phyloP scores from a whole-genome alignment of 2,113 vertebrate genomes.

The Athene noctua region DNA sequence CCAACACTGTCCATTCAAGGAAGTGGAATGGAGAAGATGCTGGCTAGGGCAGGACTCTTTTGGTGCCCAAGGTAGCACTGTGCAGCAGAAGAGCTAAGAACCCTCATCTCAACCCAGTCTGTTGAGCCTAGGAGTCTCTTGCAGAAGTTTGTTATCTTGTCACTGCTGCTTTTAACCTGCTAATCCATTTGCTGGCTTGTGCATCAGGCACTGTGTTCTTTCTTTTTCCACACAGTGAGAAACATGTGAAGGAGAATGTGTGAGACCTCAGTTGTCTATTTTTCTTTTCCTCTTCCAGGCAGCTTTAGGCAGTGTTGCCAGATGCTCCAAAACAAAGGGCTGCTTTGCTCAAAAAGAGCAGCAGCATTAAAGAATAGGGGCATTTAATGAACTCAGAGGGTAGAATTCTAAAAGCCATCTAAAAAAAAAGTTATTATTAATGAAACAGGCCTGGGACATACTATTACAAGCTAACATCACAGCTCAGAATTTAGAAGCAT shows the following conservation, averaged over 20 bases:
- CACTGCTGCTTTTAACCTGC: not conserved
- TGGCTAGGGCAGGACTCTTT: not conserved
- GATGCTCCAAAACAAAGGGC: not conserved
- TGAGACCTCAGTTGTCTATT: not conserved
- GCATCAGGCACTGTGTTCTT: not conserved
- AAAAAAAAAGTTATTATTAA: not conserved
- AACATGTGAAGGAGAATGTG: not conserved
- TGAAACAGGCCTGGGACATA: not conserved
- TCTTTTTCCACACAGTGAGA: not conserved
- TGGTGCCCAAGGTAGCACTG: not conserved
- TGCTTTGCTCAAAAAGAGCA: not conserved
- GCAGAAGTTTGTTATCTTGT: not conserved
- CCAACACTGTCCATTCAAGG: too few relatives aligned
- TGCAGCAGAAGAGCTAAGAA: not conserved
- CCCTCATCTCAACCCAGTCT: not conserved
- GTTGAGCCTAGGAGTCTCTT: not conserved
- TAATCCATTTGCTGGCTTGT: not conserved
- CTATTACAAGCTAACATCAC: not conserved
- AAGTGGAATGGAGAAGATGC: not conserved
- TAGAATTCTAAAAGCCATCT: not conserved
- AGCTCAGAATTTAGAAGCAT: not conserved
- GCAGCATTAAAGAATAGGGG: not conserved
- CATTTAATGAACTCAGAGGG: not conserved
- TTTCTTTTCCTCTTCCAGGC: not conserved
- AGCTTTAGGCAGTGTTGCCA: not conserved